Evolutionary conservation across 2,113 vertebrate species (phyloP), one percentile per base, ranked within the genome.

Genomic region (Pelodiscus sinensis): DNA sequence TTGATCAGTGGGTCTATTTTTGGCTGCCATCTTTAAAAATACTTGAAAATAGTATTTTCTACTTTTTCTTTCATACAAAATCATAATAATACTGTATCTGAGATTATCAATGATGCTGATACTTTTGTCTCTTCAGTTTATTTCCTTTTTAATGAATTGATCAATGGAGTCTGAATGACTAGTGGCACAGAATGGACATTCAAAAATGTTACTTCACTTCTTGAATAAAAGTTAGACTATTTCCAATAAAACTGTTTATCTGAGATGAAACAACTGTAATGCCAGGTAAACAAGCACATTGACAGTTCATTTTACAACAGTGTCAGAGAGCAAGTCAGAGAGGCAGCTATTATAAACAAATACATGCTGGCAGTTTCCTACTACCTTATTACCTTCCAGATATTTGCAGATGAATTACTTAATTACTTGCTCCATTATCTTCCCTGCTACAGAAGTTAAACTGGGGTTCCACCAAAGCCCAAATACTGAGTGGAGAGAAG

Each of bases 1-100:
- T 95, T 91, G 84, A 99, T 90, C 84, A 99, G 94, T 84, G 94
- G 94, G 86, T 98, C 97, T 27, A 99, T 96, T 95, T 98, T 94
- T 11, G 98, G 98, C 90, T 98, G 98, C 99, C 99, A 99, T 62
- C 99, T 99, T 96, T 68, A 95, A 96, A 57, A 58, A 96, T 22
- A 93, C 9, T 93, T 87, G 84, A 51, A 22, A 55, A 57, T 68
- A 92, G 92, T 50, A 51, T 84, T 87, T 94, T 21, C 13, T 44
- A 52, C 82, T n/a, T 57, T 54, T 51, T 65, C 14, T 88, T 84
- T 78, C 60, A 80, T 22, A 38, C 8, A 87, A 52, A 62, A 16
- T 75, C 94, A 73, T 3, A 89, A 60, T 50, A 44, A 50, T 1
- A 8, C 27, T 50, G 14, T 79, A 73, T 55, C 19, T 60, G 21